A percentile compares a stretch with the other conserved stretches of the same genome.
phyloP scores from a whole-genome alignment of 1,140 invertebrate species.

The Leptopilina boulardi region DNA sequence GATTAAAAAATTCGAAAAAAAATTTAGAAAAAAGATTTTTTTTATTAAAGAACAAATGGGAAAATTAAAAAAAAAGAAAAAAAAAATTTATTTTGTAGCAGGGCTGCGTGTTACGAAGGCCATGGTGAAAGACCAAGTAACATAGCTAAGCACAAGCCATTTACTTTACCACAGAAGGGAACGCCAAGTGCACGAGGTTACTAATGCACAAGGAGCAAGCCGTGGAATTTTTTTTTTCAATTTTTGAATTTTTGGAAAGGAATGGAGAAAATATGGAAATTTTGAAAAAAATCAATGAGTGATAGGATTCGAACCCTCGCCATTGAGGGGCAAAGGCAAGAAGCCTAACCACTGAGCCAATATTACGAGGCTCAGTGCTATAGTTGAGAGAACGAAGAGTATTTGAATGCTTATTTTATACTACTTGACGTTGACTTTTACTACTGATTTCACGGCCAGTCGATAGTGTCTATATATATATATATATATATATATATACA shows the following conservation, averaged over 20 bases:
- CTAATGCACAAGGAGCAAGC: conserved; percentile 64
- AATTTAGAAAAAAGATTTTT: no score
- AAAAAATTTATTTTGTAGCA: conserved; percentile 63
- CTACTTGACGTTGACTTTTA: not conserved
- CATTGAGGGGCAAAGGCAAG: conserved; percentile 27
- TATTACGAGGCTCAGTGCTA: not conserved
- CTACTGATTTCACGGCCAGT: not conserved
- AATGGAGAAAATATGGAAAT: not conserved
- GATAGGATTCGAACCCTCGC: conserved; percentile 58
- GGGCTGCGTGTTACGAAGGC: conserved; percentile 61
- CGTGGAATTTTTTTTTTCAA: conserved; percentile 46
- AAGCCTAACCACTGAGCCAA: conserved; percentile 42
- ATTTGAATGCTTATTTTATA: not conserved
- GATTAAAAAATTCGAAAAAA: no score
- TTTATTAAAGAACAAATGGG: not conserved
- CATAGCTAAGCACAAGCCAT: conserved; percentile 67
- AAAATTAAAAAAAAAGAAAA: not conserved
- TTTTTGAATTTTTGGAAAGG: conserved; percentile 34
- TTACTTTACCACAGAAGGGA: conserved; percentile 67
- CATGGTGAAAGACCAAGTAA: conserved; percentile 56
- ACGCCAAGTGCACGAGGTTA: conserved; percentile 65
- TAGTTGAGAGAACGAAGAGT: not conserved
- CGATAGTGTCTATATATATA: no score
- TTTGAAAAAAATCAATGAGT: not conserved
- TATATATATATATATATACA: no score